Evolutionary conservation across 2,113 vertebrate genomes (phyloP).

Genomic region (Apaloderma vittatum): DNA sequence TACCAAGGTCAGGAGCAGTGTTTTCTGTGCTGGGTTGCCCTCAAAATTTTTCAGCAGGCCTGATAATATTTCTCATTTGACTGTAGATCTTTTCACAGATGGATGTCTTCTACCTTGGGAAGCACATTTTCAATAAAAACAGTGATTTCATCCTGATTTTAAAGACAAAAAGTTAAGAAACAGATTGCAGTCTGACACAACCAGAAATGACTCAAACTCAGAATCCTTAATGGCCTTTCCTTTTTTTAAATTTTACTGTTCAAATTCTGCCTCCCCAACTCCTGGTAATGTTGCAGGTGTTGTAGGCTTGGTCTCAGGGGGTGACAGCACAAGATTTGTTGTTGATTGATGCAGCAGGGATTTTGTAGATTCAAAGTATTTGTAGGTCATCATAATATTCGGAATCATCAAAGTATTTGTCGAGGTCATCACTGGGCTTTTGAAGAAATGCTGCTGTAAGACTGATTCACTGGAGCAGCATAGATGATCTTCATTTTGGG

Average conservation of each 20-base stretch:
- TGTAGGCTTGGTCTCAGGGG: neutral
- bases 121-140: neutral
- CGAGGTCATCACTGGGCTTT: neutral
- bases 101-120: neutral
- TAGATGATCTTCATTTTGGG: neutral
- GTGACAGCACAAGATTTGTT: constrained; percentile 4
- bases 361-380: neutral
- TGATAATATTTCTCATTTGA: neutral
- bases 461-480: neutral
- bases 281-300: constrained; percentile 10
- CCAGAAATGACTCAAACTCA: neutral
- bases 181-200: neutral
- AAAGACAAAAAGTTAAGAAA: neutral
- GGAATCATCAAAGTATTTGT: neutral
- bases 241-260: neutral
- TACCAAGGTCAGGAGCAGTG: neutral
- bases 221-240: neutral
- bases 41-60: neutral
- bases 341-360: neutral
- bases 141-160: neutral
- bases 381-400: neutral
- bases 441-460: neutral
- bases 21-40: neutral
- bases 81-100: neutral
- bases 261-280: neutral